Percentiles rank a stretch among this genome's conserved stretches.
These are phyloP conservation scores for Camelus dromedarius DNA, from an alignment of 2,113 vertebrate species.

Conservation along the genomic window DNA sequence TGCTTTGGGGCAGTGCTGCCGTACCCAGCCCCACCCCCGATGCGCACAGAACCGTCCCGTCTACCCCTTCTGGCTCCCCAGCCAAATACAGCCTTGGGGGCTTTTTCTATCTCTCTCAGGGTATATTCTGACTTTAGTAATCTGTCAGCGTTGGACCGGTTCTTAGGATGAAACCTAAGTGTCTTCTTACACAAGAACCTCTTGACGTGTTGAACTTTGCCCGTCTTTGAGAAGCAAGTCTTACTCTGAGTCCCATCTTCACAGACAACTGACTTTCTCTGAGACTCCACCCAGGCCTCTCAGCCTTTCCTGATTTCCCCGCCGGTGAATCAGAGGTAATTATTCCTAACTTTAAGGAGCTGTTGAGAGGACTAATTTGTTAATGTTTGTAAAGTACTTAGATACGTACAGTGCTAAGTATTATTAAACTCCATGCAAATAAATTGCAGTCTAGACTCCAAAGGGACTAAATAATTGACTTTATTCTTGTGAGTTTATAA, in stretches of 20 bases:
- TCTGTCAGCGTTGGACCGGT: background rate
- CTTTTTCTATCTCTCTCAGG: background rate
- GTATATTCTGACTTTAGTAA: background rate
- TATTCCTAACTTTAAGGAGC: conserved; percentile 69
- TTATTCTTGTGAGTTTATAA: conserved; percentile 62
- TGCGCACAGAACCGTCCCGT: fast-evolving
- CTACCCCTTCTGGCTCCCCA: background rate
- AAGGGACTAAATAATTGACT: conserved; percentile 73
- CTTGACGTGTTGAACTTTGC: conserved; percentile 54
- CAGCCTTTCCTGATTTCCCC: conserved; percentile 71
- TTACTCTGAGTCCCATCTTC: conserved; percentile 42
- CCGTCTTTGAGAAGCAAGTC: background rate
- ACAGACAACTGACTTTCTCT: conserved; percentile 3
- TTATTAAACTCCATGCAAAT: conserved; percentile 75
- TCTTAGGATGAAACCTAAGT: conserved; percentile 14
- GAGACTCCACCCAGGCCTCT: conserved; percentile 42
- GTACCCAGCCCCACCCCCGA: background rate
- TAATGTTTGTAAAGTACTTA: conserved; percentile 77
- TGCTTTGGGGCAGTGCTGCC: background rate
- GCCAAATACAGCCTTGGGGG: background rate
- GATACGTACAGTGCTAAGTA: conserved; percentile 65
- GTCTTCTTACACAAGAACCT: conserved; percentile 29
- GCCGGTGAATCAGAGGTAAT: conserved; percentile 68
- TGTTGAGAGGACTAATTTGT: conserved; percentile 78
- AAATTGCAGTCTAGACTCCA: conserved; percentile 71